Conservation (phyloP, 2,888 invertebrate genomes). For the Xylota segnis region DNA sequence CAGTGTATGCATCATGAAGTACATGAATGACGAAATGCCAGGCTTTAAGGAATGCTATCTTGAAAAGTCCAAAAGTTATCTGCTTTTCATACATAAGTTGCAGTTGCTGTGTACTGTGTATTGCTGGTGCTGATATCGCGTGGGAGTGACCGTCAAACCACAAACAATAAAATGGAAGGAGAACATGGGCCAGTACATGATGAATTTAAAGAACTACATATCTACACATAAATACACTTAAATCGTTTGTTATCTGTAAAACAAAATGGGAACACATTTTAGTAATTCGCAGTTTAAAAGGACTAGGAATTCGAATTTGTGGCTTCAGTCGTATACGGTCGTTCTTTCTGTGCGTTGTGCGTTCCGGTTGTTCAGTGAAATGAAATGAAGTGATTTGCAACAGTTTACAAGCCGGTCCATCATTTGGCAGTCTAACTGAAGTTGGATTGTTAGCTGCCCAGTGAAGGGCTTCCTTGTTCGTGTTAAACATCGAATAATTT, state of each 20-base stretch:
- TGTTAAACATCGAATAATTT: slow-evolving; percentile 46
- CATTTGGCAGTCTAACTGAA: slow-evolving; percentile 83
- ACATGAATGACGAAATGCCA: neutral
- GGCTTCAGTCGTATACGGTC: slow-evolving; percentile 43
- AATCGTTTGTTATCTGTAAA: slow-evolving; percentile 34
- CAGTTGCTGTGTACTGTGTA: neutral
- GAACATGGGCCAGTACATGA: neutral
- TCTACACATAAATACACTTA: neutral
- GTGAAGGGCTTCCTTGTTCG: slow-evolving; percentile 84
- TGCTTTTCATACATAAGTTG: neutral
- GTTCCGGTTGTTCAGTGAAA: slow-evolving; percentile 3
- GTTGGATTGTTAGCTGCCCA: slow-evolving; percentile 84
- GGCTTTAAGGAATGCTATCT: neutral
- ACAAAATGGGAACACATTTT: slow-evolving; percentile 4
- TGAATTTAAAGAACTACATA: neutral
- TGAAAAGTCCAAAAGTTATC: neutral
- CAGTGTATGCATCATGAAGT: neutral
- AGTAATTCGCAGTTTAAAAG: slow-evolving; percentile 59
- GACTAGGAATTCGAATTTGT: slow-evolving; percentile 26
- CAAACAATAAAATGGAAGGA: neutral
- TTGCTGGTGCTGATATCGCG: neutral
- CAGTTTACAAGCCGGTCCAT: slow-evolving; percentile 83
- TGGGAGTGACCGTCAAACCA: neutral
- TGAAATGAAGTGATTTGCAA: slow-evolving; percentile 16
- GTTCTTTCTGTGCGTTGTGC: slow-evolving; percentile 8